Conservation (phyloP, 2,888 invertebrate genomes). For the Eucriotettix oculatus region DNA sequence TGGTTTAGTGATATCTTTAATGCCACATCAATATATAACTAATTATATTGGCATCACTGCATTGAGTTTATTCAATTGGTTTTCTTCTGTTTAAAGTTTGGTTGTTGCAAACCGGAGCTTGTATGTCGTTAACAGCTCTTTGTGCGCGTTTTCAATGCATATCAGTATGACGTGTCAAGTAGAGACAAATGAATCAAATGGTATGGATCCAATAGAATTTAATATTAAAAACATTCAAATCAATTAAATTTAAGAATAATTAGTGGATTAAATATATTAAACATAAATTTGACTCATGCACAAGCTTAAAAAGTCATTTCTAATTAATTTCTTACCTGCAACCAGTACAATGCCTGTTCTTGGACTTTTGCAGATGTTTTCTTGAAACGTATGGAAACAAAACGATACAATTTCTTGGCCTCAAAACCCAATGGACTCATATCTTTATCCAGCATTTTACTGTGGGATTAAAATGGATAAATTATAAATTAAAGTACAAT, state of each 20-base stretch:
- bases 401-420: conserved; percentile 87
- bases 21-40: too few species aligned
- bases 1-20: too few species aligned
- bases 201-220: too few species aligned
- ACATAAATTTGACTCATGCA: not conserved
- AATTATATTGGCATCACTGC: too few species aligned
- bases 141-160: too few species aligned
- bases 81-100: too few species aligned
- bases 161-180: too few species aligned
- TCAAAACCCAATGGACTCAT: conserved; percentile 90
- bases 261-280: not conserved
- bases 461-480: conserved; percentile 21
- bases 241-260: not conserved
- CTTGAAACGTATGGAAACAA: conserved; percentile 72
- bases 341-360: conserved; percentile 76
- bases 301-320: not conserved
- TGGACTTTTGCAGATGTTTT: conserved; percentile 67
- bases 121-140: too few species aligned
- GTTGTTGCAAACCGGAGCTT: too few species aligned
- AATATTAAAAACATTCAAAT: not conserved
- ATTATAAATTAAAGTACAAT: too few species aligned
- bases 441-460: conserved; percentile 93
- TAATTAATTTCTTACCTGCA: conserved; percentile 39
- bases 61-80: too few species aligned
- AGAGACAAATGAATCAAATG: too few species aligned